These are phyloP conservation scores for Ataeniobius toweri DNA, from an alignment of 2,797 vertebrate species.

Conservation along the genomic window DNA sequence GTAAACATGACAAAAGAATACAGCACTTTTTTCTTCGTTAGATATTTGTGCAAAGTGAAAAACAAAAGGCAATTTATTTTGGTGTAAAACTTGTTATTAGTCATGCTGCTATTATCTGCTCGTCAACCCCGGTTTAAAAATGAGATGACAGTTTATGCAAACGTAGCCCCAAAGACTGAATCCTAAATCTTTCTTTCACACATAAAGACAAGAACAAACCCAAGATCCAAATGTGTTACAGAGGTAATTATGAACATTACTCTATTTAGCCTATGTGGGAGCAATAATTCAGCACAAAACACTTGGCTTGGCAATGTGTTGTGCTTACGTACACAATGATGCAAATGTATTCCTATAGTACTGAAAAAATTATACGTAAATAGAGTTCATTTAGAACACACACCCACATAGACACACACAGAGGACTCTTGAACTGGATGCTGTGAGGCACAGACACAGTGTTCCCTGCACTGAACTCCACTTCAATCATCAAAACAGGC, in stretches of 20 bases:
- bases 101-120: not conserved
- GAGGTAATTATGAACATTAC: constrained; percentile 20
- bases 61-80: not conserved
- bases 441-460: constrained; percentile 24
- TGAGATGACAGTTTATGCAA: not conserved
- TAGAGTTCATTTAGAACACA: constrained; percentile 39
- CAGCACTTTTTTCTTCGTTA: not conserved
- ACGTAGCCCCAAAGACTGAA: too few relatives aligned
- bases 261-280: constrained; percentile 54
- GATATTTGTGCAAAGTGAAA: not conserved
- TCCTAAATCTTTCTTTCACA: not conserved
- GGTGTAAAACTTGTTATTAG: not conserved
- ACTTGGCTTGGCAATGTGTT: constrained; percentile 33
- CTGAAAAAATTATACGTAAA: constrained; percentile 15
- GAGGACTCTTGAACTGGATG: constrained; percentile 13
- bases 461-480: constrained; percentile 3
- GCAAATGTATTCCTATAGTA: constrained; percentile 41
- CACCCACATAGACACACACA: constrained; percentile 27
- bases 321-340: constrained; percentile 57
- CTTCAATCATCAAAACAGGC: not conserved
- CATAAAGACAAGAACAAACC: not conserved
- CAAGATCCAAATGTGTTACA: not conserved
- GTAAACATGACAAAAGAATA: not conserved
- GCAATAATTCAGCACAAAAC: constrained; percentile 25
- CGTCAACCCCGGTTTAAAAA: not conserved